Evolutionary conservation across 2,797 vertebrate genomes (phyloP).

Genomic region (Eurystomus glaucurus): DNA sequence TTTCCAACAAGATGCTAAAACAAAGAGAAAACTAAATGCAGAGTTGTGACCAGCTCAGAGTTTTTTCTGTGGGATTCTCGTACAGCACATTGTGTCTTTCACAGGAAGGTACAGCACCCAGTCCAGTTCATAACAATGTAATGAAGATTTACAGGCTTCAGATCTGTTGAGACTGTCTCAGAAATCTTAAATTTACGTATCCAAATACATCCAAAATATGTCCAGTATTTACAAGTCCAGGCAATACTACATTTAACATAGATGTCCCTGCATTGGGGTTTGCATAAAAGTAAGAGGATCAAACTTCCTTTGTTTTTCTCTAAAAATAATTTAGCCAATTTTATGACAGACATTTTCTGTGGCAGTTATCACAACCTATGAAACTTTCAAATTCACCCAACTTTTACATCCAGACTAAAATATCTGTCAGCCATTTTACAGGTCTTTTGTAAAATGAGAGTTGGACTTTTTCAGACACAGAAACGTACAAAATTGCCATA

Average conservation of each 20-base stretch:
- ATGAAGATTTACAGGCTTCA: not conserved
- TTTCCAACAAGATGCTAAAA: not conserved
- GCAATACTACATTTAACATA: not conserved
- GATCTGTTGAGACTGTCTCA: not conserved
- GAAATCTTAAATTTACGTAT: not conserved
- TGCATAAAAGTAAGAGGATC: not conserved
- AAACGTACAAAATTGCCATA: slow-evolving; percentile 22
- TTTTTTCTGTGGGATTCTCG: not conserved
- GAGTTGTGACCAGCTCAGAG: not conserved
- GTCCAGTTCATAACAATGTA: not conserved
- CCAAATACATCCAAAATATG: not conserved
- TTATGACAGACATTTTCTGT: not conserved
- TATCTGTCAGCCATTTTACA: slow-evolving; percentile 34
- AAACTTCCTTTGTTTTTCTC: not conserved
- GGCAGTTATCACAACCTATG: not conserved
- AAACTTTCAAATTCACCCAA: slow-evolving; percentile 24
- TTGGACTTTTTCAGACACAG: not conserved
- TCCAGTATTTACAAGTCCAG: not conserved
- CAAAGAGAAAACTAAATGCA: not conserved
- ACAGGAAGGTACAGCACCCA: not conserved
- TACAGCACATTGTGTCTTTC: not conserved
- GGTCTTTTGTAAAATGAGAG: slow-evolving; percentile 12
- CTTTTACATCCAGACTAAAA: slow-evolving; percentile 23
- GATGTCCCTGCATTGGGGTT: not conserved
- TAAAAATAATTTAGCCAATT: not conserved